Evolutionary conservation across 2,113 vertebrate genomes (phyloP).

Genomic region (Gila orcuttii): DNA sequence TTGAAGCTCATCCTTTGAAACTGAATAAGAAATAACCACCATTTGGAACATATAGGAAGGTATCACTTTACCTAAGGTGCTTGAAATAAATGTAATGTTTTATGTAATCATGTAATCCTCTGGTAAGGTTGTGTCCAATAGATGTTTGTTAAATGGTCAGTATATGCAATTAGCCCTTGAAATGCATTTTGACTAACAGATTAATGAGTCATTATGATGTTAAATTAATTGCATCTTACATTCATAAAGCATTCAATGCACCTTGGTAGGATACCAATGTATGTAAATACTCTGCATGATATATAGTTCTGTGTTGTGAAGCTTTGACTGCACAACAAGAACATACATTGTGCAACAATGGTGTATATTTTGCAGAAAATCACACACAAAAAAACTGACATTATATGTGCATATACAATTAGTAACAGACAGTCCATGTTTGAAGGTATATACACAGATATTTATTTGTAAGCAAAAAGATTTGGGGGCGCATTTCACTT

Average conservation of each 20-base stretch:
- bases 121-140: conserved; percentile 58
- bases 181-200: conserved; percentile 49
- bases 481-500: conserved; percentile 53
- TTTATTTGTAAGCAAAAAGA: conserved; percentile 55
- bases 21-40: conserved; percentile 22
- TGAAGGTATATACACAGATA: conserved; percentile 44
- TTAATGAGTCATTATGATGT: conserved; percentile 44
- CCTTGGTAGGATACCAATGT: conserved; percentile 55
- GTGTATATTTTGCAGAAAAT: conserved; percentile 47
- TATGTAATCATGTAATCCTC: conserved; percentile 49
- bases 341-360: conserved; percentile 39
- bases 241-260: conserved; percentile 69
- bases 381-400: conserved; percentile 46
- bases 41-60: conserved; percentile 49
- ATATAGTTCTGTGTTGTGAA: conserved; percentile 53
- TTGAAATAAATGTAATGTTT: conserved; percentile 54
- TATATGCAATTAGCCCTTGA: conserved; percentile 40
- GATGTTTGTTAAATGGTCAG: conserved; percentile 29
- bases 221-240: conserved; percentile 58
- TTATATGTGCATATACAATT: conserved; percentile 49
- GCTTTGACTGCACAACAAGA: conserved; percentile 42
- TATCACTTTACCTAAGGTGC: conserved; percentile 56
- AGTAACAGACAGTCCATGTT: conserved; percentile 51
- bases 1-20: background rate
- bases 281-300: conserved; percentile 67